A percentile compares a stretch with the other conserved stretches of the same genome.
Evolutionary conservation across 2,797 vertebrate species (phyloP).

Genomic region (Carcharodon carcharias): DNA sequence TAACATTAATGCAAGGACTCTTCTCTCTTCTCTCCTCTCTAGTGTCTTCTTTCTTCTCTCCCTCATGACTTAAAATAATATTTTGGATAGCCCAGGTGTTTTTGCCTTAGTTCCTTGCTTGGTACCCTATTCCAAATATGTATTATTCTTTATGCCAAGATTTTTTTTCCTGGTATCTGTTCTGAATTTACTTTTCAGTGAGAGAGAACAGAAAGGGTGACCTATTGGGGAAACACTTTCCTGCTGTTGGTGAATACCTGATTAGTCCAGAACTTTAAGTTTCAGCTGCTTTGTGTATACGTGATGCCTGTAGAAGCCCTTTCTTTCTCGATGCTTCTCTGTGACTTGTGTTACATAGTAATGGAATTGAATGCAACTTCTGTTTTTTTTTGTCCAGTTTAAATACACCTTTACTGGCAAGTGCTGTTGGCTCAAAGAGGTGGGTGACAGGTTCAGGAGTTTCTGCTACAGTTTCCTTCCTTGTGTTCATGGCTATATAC

Average conservation of each 20-base stretch:
- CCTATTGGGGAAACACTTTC: neutral
- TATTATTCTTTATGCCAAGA: neutral
- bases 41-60: neutral
- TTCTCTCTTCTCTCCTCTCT: neutral
- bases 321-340: neutral
- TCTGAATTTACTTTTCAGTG: neutral
- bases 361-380: neutral
- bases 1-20: neutral
- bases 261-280: neutral
- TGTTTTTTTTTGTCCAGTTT: neutral
- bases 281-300: neutral
- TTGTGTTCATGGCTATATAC: neutral
- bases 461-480: neutral
- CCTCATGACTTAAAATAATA: neutral
- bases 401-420: neutral
- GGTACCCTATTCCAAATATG: neutral
- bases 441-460: too few relatives aligned
- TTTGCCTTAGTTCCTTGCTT: neutral
- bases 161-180: neutral
- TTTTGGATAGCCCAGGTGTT: neutral
- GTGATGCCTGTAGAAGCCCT: neutral
- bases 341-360: neutral
- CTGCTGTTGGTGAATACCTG: neutral
- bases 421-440: neutral
- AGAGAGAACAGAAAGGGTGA: neutral